Conservation (phyloP, 1,140 invertebrate genomes). For the Watersipora subatra region DNA sequence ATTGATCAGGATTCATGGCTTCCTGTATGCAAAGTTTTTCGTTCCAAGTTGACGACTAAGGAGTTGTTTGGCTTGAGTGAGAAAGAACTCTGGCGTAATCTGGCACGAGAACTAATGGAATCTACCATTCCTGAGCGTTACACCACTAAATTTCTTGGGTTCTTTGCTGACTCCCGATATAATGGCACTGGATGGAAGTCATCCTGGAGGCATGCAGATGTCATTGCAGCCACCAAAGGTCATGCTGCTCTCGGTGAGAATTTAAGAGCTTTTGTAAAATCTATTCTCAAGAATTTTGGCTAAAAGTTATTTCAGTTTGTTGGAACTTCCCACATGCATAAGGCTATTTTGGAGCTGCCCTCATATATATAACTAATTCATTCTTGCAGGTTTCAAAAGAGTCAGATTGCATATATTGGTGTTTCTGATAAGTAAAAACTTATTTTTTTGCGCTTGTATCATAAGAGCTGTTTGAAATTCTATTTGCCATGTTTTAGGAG, state of each 20-base stretch:
- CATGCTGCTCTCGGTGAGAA: conserved; percentile 69
- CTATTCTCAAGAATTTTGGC: too few species aligned
- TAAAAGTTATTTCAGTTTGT: too few species aligned
- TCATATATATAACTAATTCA: too few species aligned
- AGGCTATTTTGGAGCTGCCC: too few species aligned
- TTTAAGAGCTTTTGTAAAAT: too few species aligned
- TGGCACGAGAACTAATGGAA: conserved; percentile 62
- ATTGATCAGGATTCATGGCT: conserved; percentile 37
- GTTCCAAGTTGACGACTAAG: conserved; percentile 56
- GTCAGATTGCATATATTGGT: too few species aligned
- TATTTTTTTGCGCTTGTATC: too few species aligned
- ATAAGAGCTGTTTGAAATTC: too few species aligned
- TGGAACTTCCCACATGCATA: too few species aligned
- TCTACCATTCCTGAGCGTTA: conserved; percentile 44
- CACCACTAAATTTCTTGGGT: conserved; percentile 70
- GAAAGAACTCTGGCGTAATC: conserved; percentile 66
- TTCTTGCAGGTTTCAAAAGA: too few species aligned
- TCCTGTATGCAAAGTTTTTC: conserved; percentile 44
- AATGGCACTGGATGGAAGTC: conserved; percentile 26
- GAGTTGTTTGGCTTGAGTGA: conserved; percentile 59
- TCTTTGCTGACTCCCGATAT: conserved; percentile 73
- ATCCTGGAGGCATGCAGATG: conserved; percentile 54
- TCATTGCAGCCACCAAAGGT: conserved; percentile 54
- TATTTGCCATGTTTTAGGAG: too few species aligned
- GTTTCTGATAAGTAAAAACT: too few species aligned